phyloP scores from a whole-genome alignment of 2,797 vertebrate genomes.

The Gymnopithys bicolor region DNA sequence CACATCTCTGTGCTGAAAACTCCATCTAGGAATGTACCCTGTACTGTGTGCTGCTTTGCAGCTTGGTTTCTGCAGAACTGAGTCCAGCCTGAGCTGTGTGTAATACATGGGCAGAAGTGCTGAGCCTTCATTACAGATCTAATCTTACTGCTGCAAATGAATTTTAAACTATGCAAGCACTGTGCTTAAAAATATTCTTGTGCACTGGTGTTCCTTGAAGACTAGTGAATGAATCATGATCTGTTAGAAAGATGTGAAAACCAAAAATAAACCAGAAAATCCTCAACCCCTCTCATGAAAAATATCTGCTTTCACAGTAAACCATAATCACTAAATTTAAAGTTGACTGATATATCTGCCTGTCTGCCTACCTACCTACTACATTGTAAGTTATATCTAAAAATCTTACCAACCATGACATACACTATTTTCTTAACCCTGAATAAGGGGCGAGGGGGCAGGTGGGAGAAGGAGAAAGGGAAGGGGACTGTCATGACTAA shows the following conservation, averaged over 20 bases:
- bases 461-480: no score
- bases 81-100: rapidly evolving
- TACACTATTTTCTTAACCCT: not conserved
- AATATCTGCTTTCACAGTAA: not conserved
- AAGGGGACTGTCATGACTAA: not conserved
- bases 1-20: not conserved
- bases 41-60: not conserved
- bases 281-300: not conserved
- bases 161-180: not conserved
- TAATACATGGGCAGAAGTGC: not conserved
- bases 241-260: constrained; percentile 11
- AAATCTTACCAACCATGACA: not conserved
- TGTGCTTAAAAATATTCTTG: constrained; percentile 1
- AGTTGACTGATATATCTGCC: not conserved
- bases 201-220: constrained; percentile 1
- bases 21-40: not conserved
- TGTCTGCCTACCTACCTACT: not conserved
- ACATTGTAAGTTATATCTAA: not conserved
- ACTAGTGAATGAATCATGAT: constrained; percentile 27
- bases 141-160: not conserved
- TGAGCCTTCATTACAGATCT: not conserved
- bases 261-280: constrained; percentile 50
- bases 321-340: not conserved
- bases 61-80: not conserved
- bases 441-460: not conserved